These are phyloP conservation scores for Pseudoatta argentina DNA, from an alignment of 1,140 invertebrate genomes.

Conservation along the genomic window DNA sequence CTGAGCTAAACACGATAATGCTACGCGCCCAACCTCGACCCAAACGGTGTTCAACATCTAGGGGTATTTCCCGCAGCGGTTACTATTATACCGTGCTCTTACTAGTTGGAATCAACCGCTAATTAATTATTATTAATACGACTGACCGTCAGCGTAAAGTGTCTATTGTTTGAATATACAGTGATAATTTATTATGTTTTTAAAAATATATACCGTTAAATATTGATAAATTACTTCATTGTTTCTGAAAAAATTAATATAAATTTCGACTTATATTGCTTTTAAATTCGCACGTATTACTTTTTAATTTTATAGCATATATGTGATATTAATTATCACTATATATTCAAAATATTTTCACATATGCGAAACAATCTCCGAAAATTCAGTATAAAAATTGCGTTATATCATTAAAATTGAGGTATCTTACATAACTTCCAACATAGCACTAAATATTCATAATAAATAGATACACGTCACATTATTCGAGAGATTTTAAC, in stretches of 20 bases:
- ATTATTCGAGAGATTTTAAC: slow-evolving; percentile 47
- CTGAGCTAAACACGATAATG: slow-evolving; percentile 57
- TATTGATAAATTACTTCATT: too few relatives aligned
- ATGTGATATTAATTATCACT: background rate
- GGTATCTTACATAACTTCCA: background rate
- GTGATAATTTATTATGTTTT: background rate
- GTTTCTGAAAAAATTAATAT: background rate
- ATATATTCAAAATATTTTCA: slow-evolving; percentile 31
- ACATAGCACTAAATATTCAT: slow-evolving; percentile 23
- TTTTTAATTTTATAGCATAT: background rate
- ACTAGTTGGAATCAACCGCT: slow-evolving; percentile 40
- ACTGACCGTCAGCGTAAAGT: background rate
- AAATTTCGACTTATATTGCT: background rate
- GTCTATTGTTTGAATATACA: background rate
- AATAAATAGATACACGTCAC: slow-evolving; percentile 35
- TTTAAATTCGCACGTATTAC: background rate
- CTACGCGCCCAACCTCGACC: slow-evolving; percentile 52
- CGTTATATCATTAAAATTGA: slow-evolving; percentile 5
- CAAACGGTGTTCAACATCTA: slow-evolving; percentile 55
- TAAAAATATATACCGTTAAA: background rate
- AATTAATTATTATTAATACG: slow-evolving; percentile 21
- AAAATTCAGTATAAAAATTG: background rate
- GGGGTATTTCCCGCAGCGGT: slow-evolving; percentile 35
- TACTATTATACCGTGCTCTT: slow-evolving; percentile 7
- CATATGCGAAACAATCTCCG: slow-evolving; percentile 4